Evolutionary conservation across 2,888 invertebrate genomes (phyloP).

Genomic region (Criorhina ranunculi): DNA sequence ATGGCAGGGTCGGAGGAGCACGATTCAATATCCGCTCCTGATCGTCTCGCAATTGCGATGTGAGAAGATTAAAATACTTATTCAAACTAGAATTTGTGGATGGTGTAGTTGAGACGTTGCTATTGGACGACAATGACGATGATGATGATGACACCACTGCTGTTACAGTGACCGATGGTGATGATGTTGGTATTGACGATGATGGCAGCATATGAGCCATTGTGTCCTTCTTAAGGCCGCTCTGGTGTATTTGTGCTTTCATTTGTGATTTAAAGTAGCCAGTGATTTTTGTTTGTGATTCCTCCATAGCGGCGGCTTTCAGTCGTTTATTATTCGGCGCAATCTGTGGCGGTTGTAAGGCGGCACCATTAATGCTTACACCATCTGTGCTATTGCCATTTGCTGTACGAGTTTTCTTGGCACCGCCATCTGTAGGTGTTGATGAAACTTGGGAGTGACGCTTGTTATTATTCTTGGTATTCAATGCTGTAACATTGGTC

Average conservation of each 20-base stretch:
- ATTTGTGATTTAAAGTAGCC: slow-evolving; percentile 94
- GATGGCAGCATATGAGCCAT: slow-evolving; percentile 51
- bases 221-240: slow-evolving; percentile 84
- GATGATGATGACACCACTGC: slow-evolving; percentile 78
- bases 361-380: slow-evolving; percentile 27
- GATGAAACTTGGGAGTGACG: slow-evolving; percentile 74
- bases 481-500: slow-evolving; percentile 47
- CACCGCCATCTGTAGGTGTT: slow-evolving; percentile 77
- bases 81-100: slow-evolving; percentile 82
- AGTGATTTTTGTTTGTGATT: slow-evolving; percentile 91
- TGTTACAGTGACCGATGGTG: slow-evolving; percentile 79
- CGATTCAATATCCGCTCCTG: slow-evolving; percentile 30
- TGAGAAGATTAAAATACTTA: slow-evolving; percentile 83
- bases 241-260: slow-evolving; percentile 87
- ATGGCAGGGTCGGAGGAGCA: slow-evolving; percentile 19
- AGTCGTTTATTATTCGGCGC: slow-evolving; percentile 81
- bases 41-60: slow-evolving; percentile 81
- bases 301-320: slow-evolving; percentile 83
- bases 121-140: slow-evolving; percentile 32
- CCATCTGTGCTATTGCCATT: slow-evolving; percentile 41
- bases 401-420: slow-evolving; percentile 81
- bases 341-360: slow-evolving; percentile 48
- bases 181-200: slow-evolving; percentile 50
- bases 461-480: slow-evolving; percentile 75
- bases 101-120: slow-evolving; percentile 79